phyloP scores from a whole-genome alignment of 92 coral and sea anemone species.

The Actinernus sp. region DNA sequence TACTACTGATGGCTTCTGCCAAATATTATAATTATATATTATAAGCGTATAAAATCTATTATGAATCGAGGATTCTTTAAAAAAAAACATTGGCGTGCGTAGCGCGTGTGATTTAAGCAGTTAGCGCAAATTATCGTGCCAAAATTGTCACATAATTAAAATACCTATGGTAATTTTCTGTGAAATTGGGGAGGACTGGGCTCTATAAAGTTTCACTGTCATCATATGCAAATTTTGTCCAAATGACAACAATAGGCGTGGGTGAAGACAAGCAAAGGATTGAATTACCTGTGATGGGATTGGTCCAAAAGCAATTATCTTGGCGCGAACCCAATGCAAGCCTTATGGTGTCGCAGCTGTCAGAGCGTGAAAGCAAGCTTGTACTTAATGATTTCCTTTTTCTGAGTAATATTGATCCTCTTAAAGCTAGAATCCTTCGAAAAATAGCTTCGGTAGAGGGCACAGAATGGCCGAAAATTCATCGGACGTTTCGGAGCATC shows the following conservation, averaged over 20 bases:
- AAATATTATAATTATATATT: no score
- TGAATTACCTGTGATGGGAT: conserved; percentile 5
- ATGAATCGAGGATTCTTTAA: no score
- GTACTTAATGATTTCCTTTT: neutral
- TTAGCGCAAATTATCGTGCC: no score
- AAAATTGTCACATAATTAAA: no score
- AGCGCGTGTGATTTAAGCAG: no score
- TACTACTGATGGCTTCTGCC: no score
- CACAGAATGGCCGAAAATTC: neutral
- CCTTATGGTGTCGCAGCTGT: conserved; percentile 32
- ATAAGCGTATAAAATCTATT: no score
- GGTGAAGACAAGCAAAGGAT: conserved; percentile 1
- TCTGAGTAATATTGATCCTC: neutral
- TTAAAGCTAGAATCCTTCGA: neutral
- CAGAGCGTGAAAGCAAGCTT: conserved; percentile 10
- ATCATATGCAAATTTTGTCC: neutral
- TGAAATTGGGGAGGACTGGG: no score
- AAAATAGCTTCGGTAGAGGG: neutral
- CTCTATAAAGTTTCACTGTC: no score
- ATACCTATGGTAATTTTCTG: no score
- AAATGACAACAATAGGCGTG: conserved; percentile 3
- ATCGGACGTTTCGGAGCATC: neutral
- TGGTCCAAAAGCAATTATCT: conserved; percentile 3
- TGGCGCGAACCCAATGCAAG: conserved; percentile 3
- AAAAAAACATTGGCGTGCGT: no score